These are phyloP conservation scores for Sciaenops ocellatus DNA, from an alignment of 2,797 vertebrate species.

Conservation along the genomic window DNA sequence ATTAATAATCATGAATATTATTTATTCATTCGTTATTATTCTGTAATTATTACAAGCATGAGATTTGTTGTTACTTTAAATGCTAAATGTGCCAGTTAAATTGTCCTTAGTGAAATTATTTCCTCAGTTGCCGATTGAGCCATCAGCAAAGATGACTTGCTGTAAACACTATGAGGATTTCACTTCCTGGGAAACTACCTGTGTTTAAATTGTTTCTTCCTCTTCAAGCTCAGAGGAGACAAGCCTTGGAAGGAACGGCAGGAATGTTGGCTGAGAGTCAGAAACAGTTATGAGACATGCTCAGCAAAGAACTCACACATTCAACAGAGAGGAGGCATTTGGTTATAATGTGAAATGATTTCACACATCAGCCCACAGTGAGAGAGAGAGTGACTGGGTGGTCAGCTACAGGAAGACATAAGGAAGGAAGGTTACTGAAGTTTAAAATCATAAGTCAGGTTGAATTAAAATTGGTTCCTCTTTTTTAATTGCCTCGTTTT, in stretches of 20 bases:
- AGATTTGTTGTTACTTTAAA: not conserved
- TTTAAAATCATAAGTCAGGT: not conserved
- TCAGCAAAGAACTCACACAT: not conserved
- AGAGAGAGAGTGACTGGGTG: not conserved
- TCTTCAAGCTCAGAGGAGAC: not conserved
- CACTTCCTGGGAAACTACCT: not conserved
- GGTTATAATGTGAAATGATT: not conserved
- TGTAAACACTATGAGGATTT: not conserved
- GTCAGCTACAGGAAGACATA: slow-evolving; percentile 7
- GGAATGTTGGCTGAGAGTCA: slow-evolving; percentile 25
- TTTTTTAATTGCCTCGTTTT: too few species aligned
- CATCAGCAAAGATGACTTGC: not conserved
- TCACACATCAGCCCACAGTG: not conserved
- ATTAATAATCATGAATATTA: not conserved
- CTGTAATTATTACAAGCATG: not conserved
- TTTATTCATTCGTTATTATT: not conserved
- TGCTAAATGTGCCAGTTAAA: not conserved
- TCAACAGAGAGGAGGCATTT: not conserved
- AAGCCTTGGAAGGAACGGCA: not conserved
- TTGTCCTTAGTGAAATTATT: too few species aligned
- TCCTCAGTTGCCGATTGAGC: not conserved
- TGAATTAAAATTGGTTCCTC: too few species aligned
- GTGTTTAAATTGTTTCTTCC: not conserved
- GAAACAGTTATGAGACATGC: not conserved
- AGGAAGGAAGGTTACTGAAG: not conserved